Evolutionary conservation across 2,888 invertebrate species (phyloP).

Genomic region (Oxystoma pomonae): DNA sequence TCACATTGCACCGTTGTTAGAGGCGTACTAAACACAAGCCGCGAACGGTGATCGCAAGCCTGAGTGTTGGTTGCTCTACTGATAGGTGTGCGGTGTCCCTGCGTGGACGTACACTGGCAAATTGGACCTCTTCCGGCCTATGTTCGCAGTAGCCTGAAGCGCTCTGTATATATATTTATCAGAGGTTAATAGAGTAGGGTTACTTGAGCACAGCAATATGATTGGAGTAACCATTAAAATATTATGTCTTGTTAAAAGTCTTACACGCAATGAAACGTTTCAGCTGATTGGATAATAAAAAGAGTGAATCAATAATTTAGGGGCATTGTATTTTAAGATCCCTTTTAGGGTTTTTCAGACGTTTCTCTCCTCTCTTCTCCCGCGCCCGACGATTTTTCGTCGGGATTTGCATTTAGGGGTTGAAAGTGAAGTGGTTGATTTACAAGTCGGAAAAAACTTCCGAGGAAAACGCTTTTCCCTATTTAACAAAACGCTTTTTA

Average conservation of each 20-base stretch:
- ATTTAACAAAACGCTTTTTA: background rate
- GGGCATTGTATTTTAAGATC: background rate
- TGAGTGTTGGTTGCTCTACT: no score
- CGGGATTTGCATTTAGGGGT: background rate
- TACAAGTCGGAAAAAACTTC: background rate
- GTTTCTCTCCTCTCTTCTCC: background rate
- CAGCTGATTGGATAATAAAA: constrained; percentile 19
- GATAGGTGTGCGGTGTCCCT: no score
- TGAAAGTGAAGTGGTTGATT: background rate
- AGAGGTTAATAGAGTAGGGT: background rate
- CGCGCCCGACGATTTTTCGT: background rate
- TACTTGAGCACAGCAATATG: constrained; percentile 7
- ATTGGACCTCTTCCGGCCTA: no score
- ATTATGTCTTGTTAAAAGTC: constrained; percentile 10
- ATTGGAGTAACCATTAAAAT: constrained; percentile 13
- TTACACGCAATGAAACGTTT: constrained; percentile 18
- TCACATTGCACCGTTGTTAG: no score
- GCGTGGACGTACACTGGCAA: no score
- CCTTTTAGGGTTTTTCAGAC: background rate
- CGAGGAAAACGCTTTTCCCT: background rate
- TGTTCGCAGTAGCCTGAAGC: no score
- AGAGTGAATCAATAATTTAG: constrained; percentile 16
- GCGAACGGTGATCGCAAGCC: no score
- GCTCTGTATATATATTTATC: no score
- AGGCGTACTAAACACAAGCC: no score